These are phyloP conservation scores for Neostethus bicornis DNA, from an alignment of 2,797 vertebrate genomes.

Conservation along the genomic window DNA sequence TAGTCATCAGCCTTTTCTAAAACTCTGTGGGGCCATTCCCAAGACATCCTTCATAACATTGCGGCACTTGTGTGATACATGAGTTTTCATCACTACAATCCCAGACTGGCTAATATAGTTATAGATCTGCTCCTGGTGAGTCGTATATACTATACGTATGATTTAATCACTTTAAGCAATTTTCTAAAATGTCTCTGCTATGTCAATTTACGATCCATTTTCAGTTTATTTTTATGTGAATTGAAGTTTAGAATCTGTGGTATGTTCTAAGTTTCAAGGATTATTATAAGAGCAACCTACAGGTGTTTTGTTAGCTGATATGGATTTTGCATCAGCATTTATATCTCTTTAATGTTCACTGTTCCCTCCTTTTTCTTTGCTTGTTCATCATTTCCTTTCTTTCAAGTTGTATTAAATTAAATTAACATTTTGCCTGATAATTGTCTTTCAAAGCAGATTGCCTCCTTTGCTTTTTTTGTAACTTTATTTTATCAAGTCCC, in stretches of 20 bases:
- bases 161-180: too few relatives aligned
- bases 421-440: slow-evolving; percentile 16
- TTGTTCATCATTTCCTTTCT: neutral
- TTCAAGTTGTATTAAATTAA: slow-evolving; percentile 8
- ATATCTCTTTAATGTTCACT: neutral
- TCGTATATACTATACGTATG: too few relatives aligned
- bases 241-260: slow-evolving; percentile 3
- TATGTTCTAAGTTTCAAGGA: neutral
- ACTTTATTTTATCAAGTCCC: slow-evolving; percentile 24
- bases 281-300: neutral
- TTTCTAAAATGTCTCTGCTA: too few relatives aligned
- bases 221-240: too few relatives aligned
- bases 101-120: neutral
- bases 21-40: neutral
- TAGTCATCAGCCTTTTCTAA: slow-evolving; percentile 17
- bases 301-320: slow-evolving; percentile 20
- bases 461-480: neutral
- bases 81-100: slow-evolving; percentile 4
- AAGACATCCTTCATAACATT: neutral
- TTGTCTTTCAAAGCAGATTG: neutral
- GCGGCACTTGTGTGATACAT: neutral
- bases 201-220: too few relatives aligned
- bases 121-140: slow-evolving; percentile 1
- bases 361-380: neutral
- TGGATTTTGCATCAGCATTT: neutral